Base-by-base conservation (phyloP, 2,113 vertebrate species). In the Actenoides lindsayi region DNA sequence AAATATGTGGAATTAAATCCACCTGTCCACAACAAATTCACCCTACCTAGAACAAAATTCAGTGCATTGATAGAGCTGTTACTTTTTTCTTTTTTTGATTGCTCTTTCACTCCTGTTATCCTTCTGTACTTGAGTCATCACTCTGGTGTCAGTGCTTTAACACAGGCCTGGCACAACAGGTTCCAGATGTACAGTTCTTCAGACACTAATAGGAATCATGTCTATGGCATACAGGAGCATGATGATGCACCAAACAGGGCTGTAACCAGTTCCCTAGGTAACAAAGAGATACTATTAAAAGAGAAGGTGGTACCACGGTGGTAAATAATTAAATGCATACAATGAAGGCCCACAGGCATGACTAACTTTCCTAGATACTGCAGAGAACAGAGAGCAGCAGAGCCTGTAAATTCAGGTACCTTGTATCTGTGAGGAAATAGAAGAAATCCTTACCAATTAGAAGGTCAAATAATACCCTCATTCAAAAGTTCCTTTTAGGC, bases 251-350 rank as follows among this genome's bases (percentile, higher is more conserved):
- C 51, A 59, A 35, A 31, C 64, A 21, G 42, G 83, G 70, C 81
- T 87, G 86, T 48, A 82, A 50, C 10, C 79, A 56, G 92, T 93
- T 95, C 86, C 95, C 92, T 69, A 73, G 92, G 93, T 79, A 94
- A 96, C 92, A 83, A 56, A 63, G 51, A 25, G 19, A 59, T n/a
- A 42, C 39, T 44, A 57, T 79, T 51, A 62, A 67, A 81, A 90
- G 42, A 60, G 74, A 73, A 92, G 67, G 62, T 30, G 35, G 59
- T 54, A n/a, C 57, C 60, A 42, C 0, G 2, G 33, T 53, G 63
- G 27, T 84, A 68, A 87, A 76, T 75, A 92, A 91, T 83, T 50
- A 80, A 79, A 71, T 12, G 46, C 70, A 67, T 48, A 46, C 18
- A 76, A 60, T 37, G 70, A 42, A 67, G 54, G 59, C 51, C 54